Evolutionary conservation across 2,797 vertebrate species (phyloP).

Genomic region (Melanotaenia nigrans): DNA sequence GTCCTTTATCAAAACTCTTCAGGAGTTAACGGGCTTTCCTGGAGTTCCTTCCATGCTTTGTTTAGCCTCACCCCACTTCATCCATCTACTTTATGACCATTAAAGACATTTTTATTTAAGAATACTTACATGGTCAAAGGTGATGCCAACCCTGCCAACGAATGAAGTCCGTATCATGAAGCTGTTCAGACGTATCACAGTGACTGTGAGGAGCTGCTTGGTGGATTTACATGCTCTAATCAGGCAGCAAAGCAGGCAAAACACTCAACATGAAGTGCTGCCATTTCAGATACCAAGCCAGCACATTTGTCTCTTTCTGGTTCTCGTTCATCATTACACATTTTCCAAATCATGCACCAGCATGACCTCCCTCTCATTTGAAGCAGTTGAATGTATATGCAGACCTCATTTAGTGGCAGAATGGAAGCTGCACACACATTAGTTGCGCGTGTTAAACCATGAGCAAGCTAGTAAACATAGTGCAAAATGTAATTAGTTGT

Average conservation of each 20-base stretch:
- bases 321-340: not conserved
- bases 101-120: too few species aligned
- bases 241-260: not conserved
- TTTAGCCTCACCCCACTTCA: too few species aligned
- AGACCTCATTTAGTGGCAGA: not conserved
- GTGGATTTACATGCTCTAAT: too few species aligned
- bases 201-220: too few species aligned
- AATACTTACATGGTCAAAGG: too few species aligned
- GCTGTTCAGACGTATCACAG: too few species aligned
- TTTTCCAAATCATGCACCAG: not conserved
- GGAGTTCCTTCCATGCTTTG: too few species aligned
- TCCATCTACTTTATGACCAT: too few species aligned
- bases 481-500: conserved; percentile 6
- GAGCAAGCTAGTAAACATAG: not conserved
- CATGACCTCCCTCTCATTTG: fast-evolving
- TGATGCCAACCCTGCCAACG: too few species aligned
- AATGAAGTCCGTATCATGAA: too few species aligned
- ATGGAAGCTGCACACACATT: conserved; percentile 1
- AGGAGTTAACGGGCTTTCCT: not conserved
- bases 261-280: not conserved
- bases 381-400: not conserved
- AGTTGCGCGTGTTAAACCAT: conserved; percentile 7
- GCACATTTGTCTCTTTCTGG: not conserved
- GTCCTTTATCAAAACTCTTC: too few species aligned
- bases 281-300: not conserved